Base-by-base conservation (phyloP, 1,140 invertebrate genomes). In the Heterodera carotae region DNA sequence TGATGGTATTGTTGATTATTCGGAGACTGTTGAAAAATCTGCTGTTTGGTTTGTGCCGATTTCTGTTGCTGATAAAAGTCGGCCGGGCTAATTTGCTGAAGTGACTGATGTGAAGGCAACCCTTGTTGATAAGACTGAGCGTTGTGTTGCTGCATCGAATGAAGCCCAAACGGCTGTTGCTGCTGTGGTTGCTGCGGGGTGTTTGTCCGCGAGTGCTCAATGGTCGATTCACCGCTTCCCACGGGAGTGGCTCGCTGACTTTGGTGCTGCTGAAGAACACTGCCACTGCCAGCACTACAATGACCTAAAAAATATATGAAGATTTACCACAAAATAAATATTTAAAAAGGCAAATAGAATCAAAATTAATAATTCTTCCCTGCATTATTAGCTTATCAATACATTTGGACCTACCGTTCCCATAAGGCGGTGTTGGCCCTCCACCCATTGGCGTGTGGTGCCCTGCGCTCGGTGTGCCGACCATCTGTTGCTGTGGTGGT, bases 401-500 rank as follows among this genome's bases (percentile, higher is more conserved):
- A 43, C 39, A 43, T 62, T 62, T 7, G 2, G 10, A 34, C 62
- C 31, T 27, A 66, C 72, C n/a, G 64, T 29, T 56, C 25, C 39
- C 59, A 62, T 74, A 64, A 6, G 72, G 72, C 59, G 56, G 72
- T 1, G 72, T 74, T 8, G 71, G 71, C 25, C 71, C 53, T 25
- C 72, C 56, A 7, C 48, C 48, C 12, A 56, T 56, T 56, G 48
- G 34, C 59, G 53, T 64, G n/a, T 66, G 62, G 4, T 66, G 62
- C 2, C 62, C 62, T 29, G 39, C 69, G 36, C 43, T 27, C 29
- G 53, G 71, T 29, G 71, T 62, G 33, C 53, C 71, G 8, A 62
- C 71, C 53, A 59, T 62, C 36, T 74, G 71, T n/a, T 73, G 72
- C 39, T 74, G 72, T 15, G 72, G 56, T 4, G 53, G 72, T n/a